Evolutionary conservation across 2,113 vertebrate genomes (phyloP), one percentile per base, ranked within the genome.

Genomic region (Uria aalge): DNA sequence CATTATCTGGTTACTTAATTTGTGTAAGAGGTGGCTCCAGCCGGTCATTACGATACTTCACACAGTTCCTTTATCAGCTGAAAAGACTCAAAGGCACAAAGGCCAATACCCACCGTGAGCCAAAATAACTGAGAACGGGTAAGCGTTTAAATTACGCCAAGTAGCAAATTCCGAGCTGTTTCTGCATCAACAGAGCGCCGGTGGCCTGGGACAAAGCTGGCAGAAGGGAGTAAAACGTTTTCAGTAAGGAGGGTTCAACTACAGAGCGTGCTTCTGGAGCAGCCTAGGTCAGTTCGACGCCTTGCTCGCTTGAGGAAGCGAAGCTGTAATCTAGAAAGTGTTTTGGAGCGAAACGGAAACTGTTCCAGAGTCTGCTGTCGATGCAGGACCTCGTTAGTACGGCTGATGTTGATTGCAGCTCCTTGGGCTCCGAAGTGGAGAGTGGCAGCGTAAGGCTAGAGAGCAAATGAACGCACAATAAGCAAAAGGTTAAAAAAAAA

Each of bases 101-200:
- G 32, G 27, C 23, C 3, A 2, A 30, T 23, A 63, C 2, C 36
- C 30, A 13, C n/a, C 1, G 1, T 5, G 48, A 55, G 19, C 8
- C 1, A 26, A 34, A 71, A 21, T 12, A 19, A 14, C 68, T 22
- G 29, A 47, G 53, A 67, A 30, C 1, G 21, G n/a, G 5, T n/a
- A 15, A 62, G 21, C 1, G 3, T n/a, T n/a, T 12, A 8, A 11
- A 22, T 43, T 12, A 12, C 21, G 8, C 9, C 14, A 15, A 32
- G n/a, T 9, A 22, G 21, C 41, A 7, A 2, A 40, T n/a, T 22
- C 21, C 2, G 2, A 62, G 74, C 64, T 47, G 47, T 15, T 55
- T 48, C 22, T 8, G 29, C 27, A 5, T 11, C 29, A 16, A 4
- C 26, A 20, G 24, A 13, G 40, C 19, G 2, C 55, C 47, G 2